phyloP scores from a whole-genome alignment of 1,140 invertebrate species.

The Limonius californicus region DNA sequence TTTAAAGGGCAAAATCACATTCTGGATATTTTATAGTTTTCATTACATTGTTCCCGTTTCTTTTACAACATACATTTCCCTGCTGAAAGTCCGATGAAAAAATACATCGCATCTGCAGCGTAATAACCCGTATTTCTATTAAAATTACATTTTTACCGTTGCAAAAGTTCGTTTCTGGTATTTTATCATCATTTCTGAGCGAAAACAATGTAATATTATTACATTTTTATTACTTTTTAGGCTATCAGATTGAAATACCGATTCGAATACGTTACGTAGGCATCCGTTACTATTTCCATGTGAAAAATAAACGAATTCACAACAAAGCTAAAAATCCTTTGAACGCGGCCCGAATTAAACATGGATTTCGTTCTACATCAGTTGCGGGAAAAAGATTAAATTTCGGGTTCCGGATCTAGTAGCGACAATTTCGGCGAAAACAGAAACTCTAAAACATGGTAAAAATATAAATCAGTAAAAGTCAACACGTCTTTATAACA shows the following conservation, averaged over 20 bases:
- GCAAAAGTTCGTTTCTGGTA: slow-evolving; percentile 35
- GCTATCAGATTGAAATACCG: slow-evolving; percentile 33
- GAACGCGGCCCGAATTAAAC: not conserved
- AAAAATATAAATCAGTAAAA: slow-evolving; percentile 30
- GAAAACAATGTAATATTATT: slow-evolving; percentile 38
- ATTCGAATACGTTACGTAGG: slow-evolving; percentile 22
- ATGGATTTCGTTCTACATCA: not conserved
- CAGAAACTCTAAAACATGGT: not conserved
- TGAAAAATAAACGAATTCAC: slow-evolving; percentile 14
- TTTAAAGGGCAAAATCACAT: slow-evolving; percentile 25
- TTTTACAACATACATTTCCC: slow-evolving; percentile 26
- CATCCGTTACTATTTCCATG: slow-evolving; percentile 23
- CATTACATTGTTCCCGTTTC: slow-evolving; percentile 29
- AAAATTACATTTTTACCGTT: slow-evolving; percentile 36
- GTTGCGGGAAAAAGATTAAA: not conserved
- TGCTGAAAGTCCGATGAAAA: slow-evolving; percentile 28
- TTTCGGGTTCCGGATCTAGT: no score
- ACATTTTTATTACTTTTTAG: slow-evolving; percentile 32
- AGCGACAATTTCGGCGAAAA: no score
- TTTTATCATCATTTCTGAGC: slow-evolving; percentile 36
- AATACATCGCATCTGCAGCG: slow-evolving; percentile 25
- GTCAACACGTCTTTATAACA: slow-evolving; percentile 33
- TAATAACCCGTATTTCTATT: slow-evolving; percentile 32
- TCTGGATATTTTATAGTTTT: slow-evolving; percentile 31
- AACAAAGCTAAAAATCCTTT: not conserved